Evolutionary conservation across 2,113 vertebrate genomes (phyloP), one percentile per base, ranked within the genome.

Genomic region (Phyllostomus discolor): DNA sequence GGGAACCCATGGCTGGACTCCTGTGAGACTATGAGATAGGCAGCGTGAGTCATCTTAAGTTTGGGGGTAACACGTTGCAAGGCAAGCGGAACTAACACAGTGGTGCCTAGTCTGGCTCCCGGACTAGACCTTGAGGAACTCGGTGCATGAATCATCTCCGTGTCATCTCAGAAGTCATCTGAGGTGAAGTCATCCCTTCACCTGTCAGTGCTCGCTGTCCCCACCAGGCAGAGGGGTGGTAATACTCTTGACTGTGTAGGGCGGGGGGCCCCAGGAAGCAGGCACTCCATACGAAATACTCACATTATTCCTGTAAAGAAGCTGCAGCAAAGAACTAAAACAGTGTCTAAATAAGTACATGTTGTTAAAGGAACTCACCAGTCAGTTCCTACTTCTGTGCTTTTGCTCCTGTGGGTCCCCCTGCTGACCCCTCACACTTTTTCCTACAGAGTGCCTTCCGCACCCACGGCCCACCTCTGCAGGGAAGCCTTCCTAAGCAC

Each of bases 301-400:
- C 52, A 41, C 79, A 0, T 31, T 31, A 28, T 41, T 43, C 22
- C 54, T 41, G 35, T 41, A 28, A 41, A 41, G 52, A 41, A 38
- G 79, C 78, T 28, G 78, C 28, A 15, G 38, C 67, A 46, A 79
- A 48, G 35, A 33, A 31, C 57, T 70, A 16, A 43, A 17, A 10
- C n/a, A 17, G 80, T 9, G 24, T 67, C 57, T 76, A 38, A 66
- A 24, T 24, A 24, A 28, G 41, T 0, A 15, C 0, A 2, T 2
- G 4, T 3, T 35, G 20, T 28, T 24, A n/a, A 79, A 31, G 16
- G 64, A 73, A 24, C 2, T 9, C 14, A 16, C 20, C 19, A 0
- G 31, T 52, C 52, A 1, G 14, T 17, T 14, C n/a, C 31, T 19
- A 20, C 24, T 0, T 5, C 3, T 4, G 19, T 15, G 64, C 54